Conservation (phyloP, 2,888 invertebrate genomes). For the Orgyia antiqua region DNA sequence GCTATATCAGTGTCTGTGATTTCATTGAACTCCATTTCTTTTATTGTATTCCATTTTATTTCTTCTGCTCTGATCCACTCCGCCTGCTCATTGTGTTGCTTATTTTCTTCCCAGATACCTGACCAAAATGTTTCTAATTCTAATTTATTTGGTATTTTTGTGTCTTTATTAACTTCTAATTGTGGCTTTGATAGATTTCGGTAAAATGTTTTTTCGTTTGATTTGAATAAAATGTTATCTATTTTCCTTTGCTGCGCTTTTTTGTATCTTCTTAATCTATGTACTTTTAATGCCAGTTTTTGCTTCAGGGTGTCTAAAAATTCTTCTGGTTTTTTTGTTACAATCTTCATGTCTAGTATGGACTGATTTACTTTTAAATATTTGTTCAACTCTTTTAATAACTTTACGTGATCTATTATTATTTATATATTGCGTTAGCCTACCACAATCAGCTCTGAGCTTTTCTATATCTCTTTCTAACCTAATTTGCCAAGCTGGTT, state of each 20-base stretch:
- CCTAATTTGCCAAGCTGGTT: conserved; percentile 1
- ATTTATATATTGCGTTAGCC: conserved; percentile 1
- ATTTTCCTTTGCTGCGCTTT: conserved; percentile 3
- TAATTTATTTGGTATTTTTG: not conserved
- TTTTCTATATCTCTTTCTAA: conserved; percentile 4
- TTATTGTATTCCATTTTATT: not conserved
- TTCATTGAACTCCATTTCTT: conserved; percentile 4
- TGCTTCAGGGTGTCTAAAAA: conserved; percentile 1
- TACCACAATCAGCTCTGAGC: not conserved
- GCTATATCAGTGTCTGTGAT: conserved; percentile 1
- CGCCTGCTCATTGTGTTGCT: conserved; percentile 1
- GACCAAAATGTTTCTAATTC: conserved; percentile 2
- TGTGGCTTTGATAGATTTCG: not conserved
- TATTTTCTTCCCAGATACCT: not conserved
- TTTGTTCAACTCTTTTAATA: not conserved
- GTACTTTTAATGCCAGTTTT: conserved; percentile 3
- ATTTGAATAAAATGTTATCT: conserved; percentile 2
- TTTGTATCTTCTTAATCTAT: conserved; percentile 5
- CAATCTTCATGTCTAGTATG: conserved; percentile 3
- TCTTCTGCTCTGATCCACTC: conserved; percentile 3
- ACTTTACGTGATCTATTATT: not conserved
- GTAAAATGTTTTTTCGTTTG: not conserved
- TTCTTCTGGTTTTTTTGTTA: conserved; percentile 1
- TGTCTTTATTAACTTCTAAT: not conserved
- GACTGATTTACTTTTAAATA: not conserved